Conservation (phyloP, 2,797 vertebrate genomes). For the Nyctibius grandis region DNA sequence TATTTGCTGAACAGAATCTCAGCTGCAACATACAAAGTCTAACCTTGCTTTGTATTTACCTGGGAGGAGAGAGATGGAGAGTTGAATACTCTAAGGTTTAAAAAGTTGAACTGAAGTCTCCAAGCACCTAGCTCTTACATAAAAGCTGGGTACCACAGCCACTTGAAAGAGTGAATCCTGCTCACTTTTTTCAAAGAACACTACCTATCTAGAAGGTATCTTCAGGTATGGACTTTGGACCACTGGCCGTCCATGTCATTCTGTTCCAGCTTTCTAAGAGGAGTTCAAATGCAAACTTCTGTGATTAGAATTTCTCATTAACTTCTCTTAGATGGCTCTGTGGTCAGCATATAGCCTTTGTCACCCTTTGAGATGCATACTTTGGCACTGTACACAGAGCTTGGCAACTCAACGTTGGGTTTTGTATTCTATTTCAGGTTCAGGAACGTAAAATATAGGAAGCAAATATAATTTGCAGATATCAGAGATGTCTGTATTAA, state of each 20-base stretch:
- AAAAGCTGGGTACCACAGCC: neutral
- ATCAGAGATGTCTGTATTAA: neutral
- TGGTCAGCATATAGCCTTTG: neutral
- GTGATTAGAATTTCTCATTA: neutral
- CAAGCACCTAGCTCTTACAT: neutral
- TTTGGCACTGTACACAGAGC: neutral
- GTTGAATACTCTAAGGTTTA: neutral
- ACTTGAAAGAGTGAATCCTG: neutral
- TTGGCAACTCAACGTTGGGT: neutral
- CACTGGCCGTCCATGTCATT: neutral
- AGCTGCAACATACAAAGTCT: neutral
- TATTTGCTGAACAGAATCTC: neutral
- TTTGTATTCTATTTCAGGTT: neutral
- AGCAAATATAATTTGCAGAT: neutral
- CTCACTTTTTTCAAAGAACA: neutral
- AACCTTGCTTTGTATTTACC: neutral
- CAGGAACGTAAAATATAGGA: neutral
- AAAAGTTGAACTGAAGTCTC: neutral
- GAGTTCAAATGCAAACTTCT: neutral
- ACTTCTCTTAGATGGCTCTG: neutral
- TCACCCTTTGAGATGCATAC: neutral
- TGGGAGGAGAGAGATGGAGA: neutral
- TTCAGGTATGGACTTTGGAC: neutral
- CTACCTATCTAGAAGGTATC: neutral
- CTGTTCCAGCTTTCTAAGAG: neutral